Base-by-base conservation (phyloP, 2,797 vertebrate genomes). In the Microcaecilia unicolor region DNA sequence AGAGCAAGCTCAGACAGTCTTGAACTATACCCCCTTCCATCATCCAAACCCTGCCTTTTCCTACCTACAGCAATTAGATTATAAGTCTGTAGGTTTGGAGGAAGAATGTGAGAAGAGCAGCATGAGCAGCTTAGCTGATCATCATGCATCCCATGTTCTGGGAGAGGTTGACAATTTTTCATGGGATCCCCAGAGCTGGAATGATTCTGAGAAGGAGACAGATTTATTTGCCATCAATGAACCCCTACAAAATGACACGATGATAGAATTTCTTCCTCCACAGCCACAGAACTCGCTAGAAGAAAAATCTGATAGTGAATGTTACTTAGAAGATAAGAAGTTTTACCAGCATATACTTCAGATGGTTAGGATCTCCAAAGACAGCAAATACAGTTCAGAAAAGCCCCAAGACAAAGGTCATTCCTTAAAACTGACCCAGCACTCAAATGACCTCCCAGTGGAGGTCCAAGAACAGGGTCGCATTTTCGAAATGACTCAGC, bases 301-400 rank as follows among this genome's bases (percentile, higher is more conserved):
- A 5, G 49, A 60, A 8, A 32, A 15, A 26, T 64, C 54, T 3
- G 55, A 41, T 23, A 55, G 50, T 1, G 59, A 64, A 13, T 26
- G 24, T 34, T 62, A 44, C 18, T 65, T 51, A 1, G 50, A 57
- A 51, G 59, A 64, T 3, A 41, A 37, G 44, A 55, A 34, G 18
- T 29, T 51, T 28, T 51, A 49, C 30, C 51, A 18, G 22, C 33
- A 55, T 16, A 40, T 70, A 19, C 41, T 70, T 23, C 48, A 53
- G 21, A 62, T 53, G 48, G 37, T 25, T 38, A 58, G 47, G 25
- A 25, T 50, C 29, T 64, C 67, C 22, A 29, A 33, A 39, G 30
- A 7, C 14, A 42, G 37, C n/a, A n/a, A n/a, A n/a, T n/a, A n/a
- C n/a, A n/a, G n/a, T n/a, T n/a, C n/a, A n/a, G n/a, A n/a, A n/a